Evolutionary conservation across 2,888 invertebrate genomes (phyloP).

Genomic region (Hypomecis punctinalis): DNA sequence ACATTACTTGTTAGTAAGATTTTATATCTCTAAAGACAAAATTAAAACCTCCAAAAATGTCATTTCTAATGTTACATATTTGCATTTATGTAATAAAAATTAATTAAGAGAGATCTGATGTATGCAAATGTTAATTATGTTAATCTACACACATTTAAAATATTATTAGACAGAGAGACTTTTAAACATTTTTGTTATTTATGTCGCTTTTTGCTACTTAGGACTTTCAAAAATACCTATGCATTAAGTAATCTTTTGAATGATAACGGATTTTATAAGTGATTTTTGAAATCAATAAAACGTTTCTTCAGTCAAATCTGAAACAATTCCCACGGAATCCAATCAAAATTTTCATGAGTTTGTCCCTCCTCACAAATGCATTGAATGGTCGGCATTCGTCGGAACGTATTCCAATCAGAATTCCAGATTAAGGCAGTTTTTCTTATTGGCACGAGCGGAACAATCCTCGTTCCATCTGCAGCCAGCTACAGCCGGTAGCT

Average conservation of each 20-base stretch:
- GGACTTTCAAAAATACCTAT: too few species aligned
- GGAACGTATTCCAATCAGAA: constrained; percentile 53
- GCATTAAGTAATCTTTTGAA: too few species aligned
- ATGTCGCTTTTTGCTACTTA: neutral
- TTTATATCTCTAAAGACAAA: neutral
- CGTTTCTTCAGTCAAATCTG: constrained; percentile 1
- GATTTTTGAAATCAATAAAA: constrained; percentile 2
- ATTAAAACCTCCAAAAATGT: constrained; percentile 5
- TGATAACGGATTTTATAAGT: neutral
- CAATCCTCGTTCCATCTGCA: constrained; percentile 66
- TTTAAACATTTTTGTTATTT: neutral
- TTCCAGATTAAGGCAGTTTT: constrained; percentile 65
- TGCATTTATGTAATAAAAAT: constrained; percentile 19
- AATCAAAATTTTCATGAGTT: constrained; percentile 34
- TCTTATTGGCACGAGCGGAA: constrained; percentile 65
- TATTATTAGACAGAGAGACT: constrained; percentile 10
- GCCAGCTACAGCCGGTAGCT: constrained; percentile 51
- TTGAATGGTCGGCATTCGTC: constrained; percentile 40
- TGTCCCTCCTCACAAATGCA: constrained; percentile 36
- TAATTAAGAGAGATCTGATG: constrained; percentile 17
- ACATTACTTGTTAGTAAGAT: neutral
- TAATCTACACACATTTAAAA: constrained; percentile 13
- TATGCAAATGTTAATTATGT: constrained; percentile 24
- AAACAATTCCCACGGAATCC: constrained; percentile 27
- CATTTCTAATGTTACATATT: constrained; percentile 16